Conservation (phyloP, 1,140 invertebrate species). For the Drosophila pandora region DNA sequence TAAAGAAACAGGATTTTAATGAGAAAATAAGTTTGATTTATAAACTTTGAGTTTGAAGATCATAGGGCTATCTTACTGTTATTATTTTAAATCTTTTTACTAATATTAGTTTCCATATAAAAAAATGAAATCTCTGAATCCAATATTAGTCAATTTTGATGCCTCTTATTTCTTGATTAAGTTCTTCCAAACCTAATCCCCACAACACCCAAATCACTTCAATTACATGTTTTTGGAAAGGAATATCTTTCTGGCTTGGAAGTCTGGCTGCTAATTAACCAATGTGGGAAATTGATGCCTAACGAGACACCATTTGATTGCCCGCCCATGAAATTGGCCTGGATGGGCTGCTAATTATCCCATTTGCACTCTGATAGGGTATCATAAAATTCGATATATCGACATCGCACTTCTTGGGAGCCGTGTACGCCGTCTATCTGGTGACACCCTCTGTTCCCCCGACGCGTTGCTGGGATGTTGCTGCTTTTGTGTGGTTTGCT, state of each 20-base stretch:
- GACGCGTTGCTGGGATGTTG: conserved; percentile 27
- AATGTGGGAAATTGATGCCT: not conserved
- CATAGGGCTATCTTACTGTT: too few species aligned
- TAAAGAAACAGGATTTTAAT: too few species aligned
- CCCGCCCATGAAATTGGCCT: not conserved
- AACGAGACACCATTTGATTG: not conserved
- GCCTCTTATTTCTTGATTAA: not conserved
- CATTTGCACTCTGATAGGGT: conserved; percentile 29
- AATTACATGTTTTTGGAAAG: not conserved
- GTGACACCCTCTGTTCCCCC: not conserved
- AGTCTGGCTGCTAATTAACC: not conserved
- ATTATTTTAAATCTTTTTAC: too few species aligned
- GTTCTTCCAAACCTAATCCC: not conserved
- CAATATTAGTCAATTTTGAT: too few species aligned
- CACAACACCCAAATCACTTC: not conserved
- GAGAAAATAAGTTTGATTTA: too few species aligned
- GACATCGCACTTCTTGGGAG: conserved; percentile 11
- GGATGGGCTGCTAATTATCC: conserved; percentile 18
- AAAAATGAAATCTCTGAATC: not conserved
- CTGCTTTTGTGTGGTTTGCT: conserved; percentile 67
- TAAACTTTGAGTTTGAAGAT: too few species aligned
- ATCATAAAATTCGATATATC: conserved; percentile 37
- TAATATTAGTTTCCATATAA: too few species aligned
- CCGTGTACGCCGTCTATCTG: conserved; percentile 14
- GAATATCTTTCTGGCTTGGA: not conserved